phyloP scores from a whole-genome alignment of 2,888 invertebrate genomes.

The Zaprionus lineosus region DNA sequence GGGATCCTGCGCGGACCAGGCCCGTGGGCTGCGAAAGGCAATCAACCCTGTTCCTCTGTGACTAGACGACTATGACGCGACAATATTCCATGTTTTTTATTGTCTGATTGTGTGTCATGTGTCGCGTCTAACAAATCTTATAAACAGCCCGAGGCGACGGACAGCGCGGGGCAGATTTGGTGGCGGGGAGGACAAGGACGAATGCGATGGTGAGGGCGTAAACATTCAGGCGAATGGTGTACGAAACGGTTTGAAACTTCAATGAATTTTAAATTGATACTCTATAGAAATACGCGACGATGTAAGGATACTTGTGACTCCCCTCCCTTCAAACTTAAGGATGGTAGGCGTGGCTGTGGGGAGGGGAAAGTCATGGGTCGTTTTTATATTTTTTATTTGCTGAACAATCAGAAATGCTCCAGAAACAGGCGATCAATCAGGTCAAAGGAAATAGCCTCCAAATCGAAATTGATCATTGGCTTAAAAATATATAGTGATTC shows the following conservation, averaged over 20 bases:
- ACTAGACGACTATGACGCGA: constrained; percentile 56
- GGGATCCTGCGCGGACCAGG: constrained; percentile 49
- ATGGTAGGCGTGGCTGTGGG: too few species aligned
- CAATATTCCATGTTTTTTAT: constrained; percentile 35
- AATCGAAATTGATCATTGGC: too few species aligned
- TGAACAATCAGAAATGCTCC: too few species aligned
- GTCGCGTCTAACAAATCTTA: constrained; percentile 65
- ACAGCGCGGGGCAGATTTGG: too few species aligned
- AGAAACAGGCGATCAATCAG: too few species aligned
- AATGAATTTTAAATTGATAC: constrained; percentile 75
- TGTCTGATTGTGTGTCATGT: constrained; percentile 25
- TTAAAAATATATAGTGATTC: too few species aligned
- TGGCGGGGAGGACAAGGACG: too few species aligned
- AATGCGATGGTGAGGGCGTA: constrained; percentile 48
- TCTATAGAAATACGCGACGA: constrained; percentile 28
- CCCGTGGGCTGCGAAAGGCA: constrained; percentile 72
- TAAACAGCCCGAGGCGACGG: constrained; percentile 69
- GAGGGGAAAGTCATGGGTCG: too few species aligned
- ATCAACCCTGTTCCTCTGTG: constrained; percentile 61
- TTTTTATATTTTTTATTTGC: too few species aligned
- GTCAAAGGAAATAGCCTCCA: too few species aligned
- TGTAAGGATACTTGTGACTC: constrained; percentile 13
- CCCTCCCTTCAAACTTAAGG: too few species aligned
- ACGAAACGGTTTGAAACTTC: constrained; percentile 58
- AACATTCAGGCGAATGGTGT: constrained; percentile 38